Evolutionary conservation across 2,888 invertebrate species (phyloP), one percentile per base, ranked within the genome.

Genomic region (Agriopis leucophaearia): DNA sequence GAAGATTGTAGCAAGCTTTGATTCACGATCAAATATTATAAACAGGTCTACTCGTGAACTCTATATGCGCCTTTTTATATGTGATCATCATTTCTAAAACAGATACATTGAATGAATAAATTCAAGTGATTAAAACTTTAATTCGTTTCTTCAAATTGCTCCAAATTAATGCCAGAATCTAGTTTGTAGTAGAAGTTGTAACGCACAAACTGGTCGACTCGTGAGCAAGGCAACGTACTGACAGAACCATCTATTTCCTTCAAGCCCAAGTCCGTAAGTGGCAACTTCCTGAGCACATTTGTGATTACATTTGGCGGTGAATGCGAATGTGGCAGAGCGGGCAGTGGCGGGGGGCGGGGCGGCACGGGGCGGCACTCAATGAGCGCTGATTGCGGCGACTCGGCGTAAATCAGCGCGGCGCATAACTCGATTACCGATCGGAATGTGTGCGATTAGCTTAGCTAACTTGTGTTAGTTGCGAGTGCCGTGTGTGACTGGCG

Each of bases 341-440:
- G 48, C 59, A 71, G 57, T 66, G 52, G 12, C 42, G 5, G 5
- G 27, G 27, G 27, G 38, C 18, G 42, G 65, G 66, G 66, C 36
- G 13, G 64, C 15, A 40, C 54, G 15, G 51, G 54, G 50, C 61
- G 65, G 66, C 67, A 64, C 74, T 83, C 82, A 83, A 85, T 82
- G 81, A 69, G 78, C 75, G 74, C 79, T 84, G 84, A 83, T 84
- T 83, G 81, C 81, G 75, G 72, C 67, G 71, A 66, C 66, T 69
- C 70, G 72, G 74, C 72, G 69, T 66, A 68, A 61, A 70, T 74
- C 66, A 58, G 66, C 74, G 69, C 75, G 69, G 62, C 77, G 64
- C 72, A 76, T 77, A 78, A 80, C 79, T 81, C 73, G 71, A 79
- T 83, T 82, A 80, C 74, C 69, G 73, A 69, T 70, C 48, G 72